Evolutionary conservation across 2,113 vertebrate genomes (phyloP).

Genomic region (Apeltes quadracus): DNA sequence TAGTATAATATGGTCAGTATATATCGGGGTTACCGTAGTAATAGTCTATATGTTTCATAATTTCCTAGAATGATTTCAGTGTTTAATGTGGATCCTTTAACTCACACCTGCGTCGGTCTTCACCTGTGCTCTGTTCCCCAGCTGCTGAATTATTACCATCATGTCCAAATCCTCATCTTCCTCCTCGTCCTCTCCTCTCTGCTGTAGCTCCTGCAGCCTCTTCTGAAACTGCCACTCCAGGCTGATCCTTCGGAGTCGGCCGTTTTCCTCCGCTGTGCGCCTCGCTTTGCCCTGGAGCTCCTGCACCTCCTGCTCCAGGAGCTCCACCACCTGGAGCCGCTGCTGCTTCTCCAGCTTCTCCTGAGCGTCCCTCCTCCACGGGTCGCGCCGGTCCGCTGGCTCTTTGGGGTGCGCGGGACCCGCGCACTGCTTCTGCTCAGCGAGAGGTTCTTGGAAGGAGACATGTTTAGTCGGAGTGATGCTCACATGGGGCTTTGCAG

Average conservation of each 20-base stretch:
- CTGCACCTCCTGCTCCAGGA: slow-evolving; percentile 87
- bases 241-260: slow-evolving; percentile 86
- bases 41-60: not conserved
- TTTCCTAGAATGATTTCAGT: not conserved
- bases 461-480: slow-evolving; percentile 82
- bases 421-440: slow-evolving; percentile 75
- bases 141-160: slow-evolving; percentile 83
- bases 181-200: slow-evolving; percentile 88
- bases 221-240: slow-evolving; percentile 95
- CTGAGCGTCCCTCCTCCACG: slow-evolving; percentile 87
- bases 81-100: not conserved
- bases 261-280: slow-evolving; percentile 83
- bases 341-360: slow-evolving; percentile 87
- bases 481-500: slow-evolving; percentile 73
- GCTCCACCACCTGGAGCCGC: slow-evolving; percentile 79
- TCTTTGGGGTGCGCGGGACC: slow-evolving; percentile 78
- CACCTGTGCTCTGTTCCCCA: slow-evolving; percentile 86
- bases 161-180: slow-evolving; percentile 88
- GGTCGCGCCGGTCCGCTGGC: slow-evolving; percentile 79
- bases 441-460: slow-evolving; percentile 85
- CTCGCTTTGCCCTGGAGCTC: slow-evolving; percentile 84
- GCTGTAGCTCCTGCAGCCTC: slow-evolving; percentile 88
- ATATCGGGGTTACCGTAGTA: not conserved
- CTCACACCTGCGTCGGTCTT: slow-evolving; percentile 24
- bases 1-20: not conserved